These are phyloP conservation scores for Rhadinocentrus ornatus DNA, from an alignment of 2,797 vertebrate genomes.

Conservation along the genomic window DNA sequence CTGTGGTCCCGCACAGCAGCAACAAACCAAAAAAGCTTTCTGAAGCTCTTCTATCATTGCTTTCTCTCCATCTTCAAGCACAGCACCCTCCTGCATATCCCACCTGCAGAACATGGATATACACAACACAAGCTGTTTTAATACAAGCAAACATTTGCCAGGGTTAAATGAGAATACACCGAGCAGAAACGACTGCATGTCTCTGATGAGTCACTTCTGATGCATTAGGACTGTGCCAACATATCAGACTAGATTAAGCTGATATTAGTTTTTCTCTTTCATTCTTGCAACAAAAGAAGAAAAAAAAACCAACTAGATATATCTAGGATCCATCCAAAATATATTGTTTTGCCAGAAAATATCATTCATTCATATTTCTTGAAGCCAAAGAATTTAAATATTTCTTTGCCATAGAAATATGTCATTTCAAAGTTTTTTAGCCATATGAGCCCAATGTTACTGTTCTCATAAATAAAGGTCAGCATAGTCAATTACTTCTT, in stretches of 20 bases:
- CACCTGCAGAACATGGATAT: conserved; percentile 86
- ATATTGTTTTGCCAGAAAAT: conserved; percentile 6
- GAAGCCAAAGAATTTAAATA: background rate
- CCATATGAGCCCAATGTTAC: background rate
- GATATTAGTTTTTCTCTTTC: background rate
- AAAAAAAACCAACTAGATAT: background rate
- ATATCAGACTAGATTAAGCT: conserved; percentile 1
- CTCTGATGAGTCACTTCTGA: background rate
- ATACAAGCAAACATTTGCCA: conserved; percentile 27
- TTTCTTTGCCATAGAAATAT: background rate
- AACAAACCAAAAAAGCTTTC: conserved; percentile 79
- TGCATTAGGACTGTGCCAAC: background rate
- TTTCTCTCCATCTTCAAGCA: conserved; percentile 88
- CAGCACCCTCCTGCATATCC: conserved; percentile 90
- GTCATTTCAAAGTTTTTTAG: background rate
- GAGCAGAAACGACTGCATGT: conserved; percentile 7
- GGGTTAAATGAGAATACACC: conserved; percentile 31
- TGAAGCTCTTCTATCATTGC: conserved; percentile 87
- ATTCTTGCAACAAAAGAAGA: background rate
- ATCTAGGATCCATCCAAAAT: conserved; percentile 21
- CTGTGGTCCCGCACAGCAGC: conserved; percentile 57
- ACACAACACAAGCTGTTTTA: conserved; percentile 42
- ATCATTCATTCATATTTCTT: background rate
- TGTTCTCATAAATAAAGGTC: background rate
- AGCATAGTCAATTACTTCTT: background rate